Conservation (phyloP, 2,888 invertebrate genomes). For the Hemaris fuciformis region DNA sequence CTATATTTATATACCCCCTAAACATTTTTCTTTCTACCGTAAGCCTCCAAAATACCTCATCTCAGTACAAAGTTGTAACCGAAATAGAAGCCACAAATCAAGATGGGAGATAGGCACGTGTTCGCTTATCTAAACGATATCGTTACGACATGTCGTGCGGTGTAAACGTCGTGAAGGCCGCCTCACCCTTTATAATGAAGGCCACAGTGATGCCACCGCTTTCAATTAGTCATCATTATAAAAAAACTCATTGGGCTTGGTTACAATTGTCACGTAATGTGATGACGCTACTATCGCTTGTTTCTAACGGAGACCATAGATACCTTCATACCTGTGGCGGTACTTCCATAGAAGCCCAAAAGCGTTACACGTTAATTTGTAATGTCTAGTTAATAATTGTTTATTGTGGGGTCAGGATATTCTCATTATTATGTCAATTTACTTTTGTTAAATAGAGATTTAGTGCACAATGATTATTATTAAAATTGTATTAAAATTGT, state of each 20-base stretch:
- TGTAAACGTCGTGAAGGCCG: conserved; percentile 11
- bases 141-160: not conserved
- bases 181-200: conserved; percentile 13
- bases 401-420: too few species aligned
- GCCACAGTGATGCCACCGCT: conserved; percentile 1
- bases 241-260: conserved; percentile 12
- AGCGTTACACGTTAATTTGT: too few species aligned
- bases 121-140: not conserved
- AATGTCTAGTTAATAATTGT: too few species aligned
- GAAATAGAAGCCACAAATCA: not conserved
- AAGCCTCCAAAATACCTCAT: not conserved
- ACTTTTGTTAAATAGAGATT: too few species aligned
- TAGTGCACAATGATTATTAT: too few species aligned
- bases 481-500: too few species aligned
- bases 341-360: too few species aligned
- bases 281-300: not conserved
- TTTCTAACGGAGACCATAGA: too few species aligned
- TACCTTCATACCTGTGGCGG: too few species aligned
- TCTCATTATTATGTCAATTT: too few species aligned
- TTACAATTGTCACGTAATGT: not conserved
- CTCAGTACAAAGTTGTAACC: not conserved
- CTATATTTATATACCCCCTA: not conserved
- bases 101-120: not conserved
- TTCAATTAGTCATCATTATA: conserved; percentile 15
- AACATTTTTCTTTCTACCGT: not conserved